phyloP scores from a whole-genome alignment of 2,113 vertebrate genomes.

The Chamaetylas fuelleborni region DNA sequence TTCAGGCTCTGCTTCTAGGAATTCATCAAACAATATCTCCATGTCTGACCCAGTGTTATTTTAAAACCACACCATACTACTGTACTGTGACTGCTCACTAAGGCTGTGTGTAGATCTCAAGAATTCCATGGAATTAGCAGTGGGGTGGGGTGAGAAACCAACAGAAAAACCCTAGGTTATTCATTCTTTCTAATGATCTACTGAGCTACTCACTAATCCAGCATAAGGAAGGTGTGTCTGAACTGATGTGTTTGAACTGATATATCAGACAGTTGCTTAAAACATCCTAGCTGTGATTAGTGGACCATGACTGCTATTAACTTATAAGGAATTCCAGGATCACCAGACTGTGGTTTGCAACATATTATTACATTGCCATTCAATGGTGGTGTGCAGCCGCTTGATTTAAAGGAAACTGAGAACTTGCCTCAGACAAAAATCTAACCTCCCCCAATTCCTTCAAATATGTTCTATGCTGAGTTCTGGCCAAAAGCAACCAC shows the following conservation, averaged over 20 bases:
- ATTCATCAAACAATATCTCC: neutral
- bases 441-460: neutral
- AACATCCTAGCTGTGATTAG: constrained; percentile 41
- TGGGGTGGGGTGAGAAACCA: neutral
- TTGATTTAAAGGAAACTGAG: neutral
- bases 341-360: constrained; percentile 41
- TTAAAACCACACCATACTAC: neutral
- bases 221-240: neutral
- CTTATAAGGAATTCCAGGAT: constrained; percentile 44
- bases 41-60: neutral
- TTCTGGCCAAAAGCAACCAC: constrained; percentile 11
- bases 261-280: constrained; percentile 12
- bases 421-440: neutral
- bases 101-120: rapidly evolving
- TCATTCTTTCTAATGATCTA: neutral
- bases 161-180: neutral
- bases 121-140: neutral
- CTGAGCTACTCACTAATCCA: neutral
- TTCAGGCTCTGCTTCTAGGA: neutral
- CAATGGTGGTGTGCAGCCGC: neutral
- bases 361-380: constrained; percentile 24
- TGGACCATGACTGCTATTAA: constrained; percentile 48
- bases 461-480: neutral
- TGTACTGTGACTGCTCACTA: neutral
- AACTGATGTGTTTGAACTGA: neutral